phyloP scores from a whole-genome alignment of 2,888 invertebrate genomes.

The Masnerella sp. region DNA sequence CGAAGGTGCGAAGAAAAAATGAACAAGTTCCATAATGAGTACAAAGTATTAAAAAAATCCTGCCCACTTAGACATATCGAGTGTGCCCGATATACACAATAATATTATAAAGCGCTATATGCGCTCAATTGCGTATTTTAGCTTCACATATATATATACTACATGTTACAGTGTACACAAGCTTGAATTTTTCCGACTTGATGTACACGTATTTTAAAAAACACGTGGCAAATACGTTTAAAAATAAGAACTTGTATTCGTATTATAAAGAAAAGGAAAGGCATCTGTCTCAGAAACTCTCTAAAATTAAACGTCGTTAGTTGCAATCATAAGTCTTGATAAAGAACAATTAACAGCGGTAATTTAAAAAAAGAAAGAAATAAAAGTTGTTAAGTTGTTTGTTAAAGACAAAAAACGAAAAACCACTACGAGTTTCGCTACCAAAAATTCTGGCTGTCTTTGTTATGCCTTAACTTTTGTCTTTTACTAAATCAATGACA shows the following conservation, averaged over 20 bases:
- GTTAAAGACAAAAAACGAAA: conserved; percentile 44
- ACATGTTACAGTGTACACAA: conserved; percentile 53
- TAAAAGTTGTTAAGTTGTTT: conserved; percentile 3
- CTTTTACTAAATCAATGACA: conserved; percentile 20
- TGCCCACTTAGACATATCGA: conserved; percentile 55
- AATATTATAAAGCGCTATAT: conserved; percentile 47
- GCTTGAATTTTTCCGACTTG: conserved; percentile 6
- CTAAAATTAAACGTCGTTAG: conserved; percentile 42
- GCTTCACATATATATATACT: conserved; percentile 56
- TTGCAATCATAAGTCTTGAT: conserved; percentile 31
- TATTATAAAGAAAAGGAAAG: conserved; percentile 32
- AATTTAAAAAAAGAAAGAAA: conserved; percentile 23
- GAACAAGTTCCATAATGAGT: conserved; percentile 52
- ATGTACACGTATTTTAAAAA: conserved; percentile 47
- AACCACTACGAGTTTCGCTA: conserved; percentile 42
- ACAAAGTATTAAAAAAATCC: conserved; percentile 58
- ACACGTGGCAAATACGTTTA: conserved; percentile 44
- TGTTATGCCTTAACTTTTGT: conserved; percentile 29
- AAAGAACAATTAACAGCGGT: conserved; percentile 21
- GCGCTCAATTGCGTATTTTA: conserved; percentile 35
- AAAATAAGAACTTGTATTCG: conserved; percentile 38
- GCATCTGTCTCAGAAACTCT: conserved; percentile 35
- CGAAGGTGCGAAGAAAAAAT: conserved; percentile 59
- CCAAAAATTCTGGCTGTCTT: conserved; percentile 29
- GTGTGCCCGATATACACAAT: conserved; percentile 50